These are phyloP conservation scores for Caloenas nicobarica DNA, from an alignment of 2,113 vertebrate species.

Conservation along the genomic window DNA sequence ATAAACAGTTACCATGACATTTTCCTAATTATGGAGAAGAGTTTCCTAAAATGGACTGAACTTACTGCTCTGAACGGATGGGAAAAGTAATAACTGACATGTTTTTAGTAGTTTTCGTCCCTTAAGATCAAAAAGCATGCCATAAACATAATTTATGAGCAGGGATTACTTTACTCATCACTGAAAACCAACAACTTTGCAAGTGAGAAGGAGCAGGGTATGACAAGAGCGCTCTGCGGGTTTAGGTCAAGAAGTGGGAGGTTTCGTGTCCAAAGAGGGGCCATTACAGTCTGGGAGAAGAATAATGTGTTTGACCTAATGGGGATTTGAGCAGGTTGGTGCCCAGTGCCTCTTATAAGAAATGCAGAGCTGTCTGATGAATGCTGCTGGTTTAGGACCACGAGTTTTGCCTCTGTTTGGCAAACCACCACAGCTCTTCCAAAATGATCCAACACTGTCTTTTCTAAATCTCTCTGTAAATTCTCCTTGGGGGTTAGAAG, in stretches of 20 bases:
- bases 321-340: neutral
- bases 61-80: neutral
- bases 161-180: neutral
- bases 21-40: slow-evolving; percentile 34
- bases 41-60: neutral
- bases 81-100: neutral
- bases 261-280: neutral
- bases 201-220: neutral
- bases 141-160: neutral
- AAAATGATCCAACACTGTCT: neutral
- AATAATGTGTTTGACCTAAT: neutral
- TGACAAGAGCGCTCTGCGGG: rapidly evolving
- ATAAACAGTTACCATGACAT: neutral
- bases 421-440: neutral
- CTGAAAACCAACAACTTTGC: neutral
- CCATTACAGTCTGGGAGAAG: neutral
- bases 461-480: neutral
- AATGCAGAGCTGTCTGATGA: neutral
- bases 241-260: neutral
- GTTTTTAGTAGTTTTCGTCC: neutral
- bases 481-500: neutral
- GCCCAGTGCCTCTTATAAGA: neutral
- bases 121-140: neutral
- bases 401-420: neutral
- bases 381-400: neutral